phyloP scores from a whole-genome alignment of 2,797 vertebrate species.

The Syndactyla subalaris region DNA sequence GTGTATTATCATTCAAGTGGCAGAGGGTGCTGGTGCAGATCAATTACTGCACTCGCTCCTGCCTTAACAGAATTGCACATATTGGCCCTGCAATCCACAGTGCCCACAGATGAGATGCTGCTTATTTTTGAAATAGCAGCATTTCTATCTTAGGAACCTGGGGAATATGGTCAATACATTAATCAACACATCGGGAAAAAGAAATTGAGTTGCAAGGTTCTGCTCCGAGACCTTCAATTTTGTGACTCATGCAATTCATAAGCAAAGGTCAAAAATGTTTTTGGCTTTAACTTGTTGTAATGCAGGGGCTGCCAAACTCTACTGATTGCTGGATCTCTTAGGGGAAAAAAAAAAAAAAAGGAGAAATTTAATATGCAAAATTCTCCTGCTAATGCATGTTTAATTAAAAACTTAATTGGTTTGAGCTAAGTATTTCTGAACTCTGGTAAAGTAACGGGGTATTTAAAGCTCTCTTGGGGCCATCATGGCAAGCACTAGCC shows the following conservation, averaged over 20 bases:
- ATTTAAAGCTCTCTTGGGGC: neutral
- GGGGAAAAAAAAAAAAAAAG: neutral
- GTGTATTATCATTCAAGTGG: neutral
- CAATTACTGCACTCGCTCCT: neutral
- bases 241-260: neutral
- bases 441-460: neutral
- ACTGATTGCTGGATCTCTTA: neutral
- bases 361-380: neutral
- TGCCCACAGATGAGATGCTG: neutral
- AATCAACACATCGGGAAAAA: neutral
- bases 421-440: conserved; percentile 19
- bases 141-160: neutral
- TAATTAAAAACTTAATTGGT: conserved; percentile 41
- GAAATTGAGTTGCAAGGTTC: neutral
- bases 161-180: neutral
- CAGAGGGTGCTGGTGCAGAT: neutral
- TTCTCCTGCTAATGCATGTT: neutral
- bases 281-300: neutral
- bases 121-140: neutral
- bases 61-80: neutral
- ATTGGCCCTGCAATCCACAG: neutral
- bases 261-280: neutral
- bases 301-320: neutral
- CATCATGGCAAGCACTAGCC: neutral
- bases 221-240: neutral